Percentiles rank a stretch among this genome's conserved stretches.
phyloP scores from a whole-genome alignment of 2,888 invertebrate species.

The Embidobia sp. region DNA sequence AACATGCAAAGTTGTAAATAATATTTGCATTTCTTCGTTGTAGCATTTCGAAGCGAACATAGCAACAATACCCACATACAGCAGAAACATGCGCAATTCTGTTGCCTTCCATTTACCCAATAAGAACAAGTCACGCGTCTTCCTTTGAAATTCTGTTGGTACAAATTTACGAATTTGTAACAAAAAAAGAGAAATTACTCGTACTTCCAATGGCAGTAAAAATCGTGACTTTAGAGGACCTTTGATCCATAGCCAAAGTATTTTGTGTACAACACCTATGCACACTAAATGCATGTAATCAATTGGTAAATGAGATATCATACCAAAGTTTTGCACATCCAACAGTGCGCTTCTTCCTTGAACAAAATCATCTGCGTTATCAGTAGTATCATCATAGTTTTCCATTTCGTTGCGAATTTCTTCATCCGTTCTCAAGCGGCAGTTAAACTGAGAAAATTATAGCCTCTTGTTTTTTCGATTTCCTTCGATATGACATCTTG shows the following conservation, averaged over 20 bases:
- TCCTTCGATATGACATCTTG: constrained; percentile 36
- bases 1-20: neutral
- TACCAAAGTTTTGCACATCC: constrained; percentile 25
- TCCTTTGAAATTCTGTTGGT: constrained; percentile 25
- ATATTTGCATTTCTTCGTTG: constrained; percentile 6
- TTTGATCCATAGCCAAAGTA: constrained; percentile 26
- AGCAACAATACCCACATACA: constrained; percentile 18
- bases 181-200: constrained; percentile 14
- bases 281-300: constrained; percentile 34
- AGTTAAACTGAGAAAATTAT: constrained; percentile 17
- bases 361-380: constrained; percentile 6
- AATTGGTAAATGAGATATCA: constrained; percentile 18
- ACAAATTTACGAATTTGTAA: constrained; percentile 3
- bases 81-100: neutral
- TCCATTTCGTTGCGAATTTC: constrained; percentile 9
- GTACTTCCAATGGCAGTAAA: neutral
- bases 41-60: neutral
- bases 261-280: constrained; percentile 22
- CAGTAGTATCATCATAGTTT: neutral
- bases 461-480: constrained; percentile 9
- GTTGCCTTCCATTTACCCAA: constrained; percentile 39
- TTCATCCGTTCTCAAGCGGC: constrained; percentile 8
- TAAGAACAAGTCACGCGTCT: constrained; percentile 14
- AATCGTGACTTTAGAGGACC: constrained; percentile 6
- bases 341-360: constrained; percentile 26